Evolutionary conservation across 2,113 vertebrate genomes (phyloP).

Genomic region (Aviceda subcristata): DNA sequence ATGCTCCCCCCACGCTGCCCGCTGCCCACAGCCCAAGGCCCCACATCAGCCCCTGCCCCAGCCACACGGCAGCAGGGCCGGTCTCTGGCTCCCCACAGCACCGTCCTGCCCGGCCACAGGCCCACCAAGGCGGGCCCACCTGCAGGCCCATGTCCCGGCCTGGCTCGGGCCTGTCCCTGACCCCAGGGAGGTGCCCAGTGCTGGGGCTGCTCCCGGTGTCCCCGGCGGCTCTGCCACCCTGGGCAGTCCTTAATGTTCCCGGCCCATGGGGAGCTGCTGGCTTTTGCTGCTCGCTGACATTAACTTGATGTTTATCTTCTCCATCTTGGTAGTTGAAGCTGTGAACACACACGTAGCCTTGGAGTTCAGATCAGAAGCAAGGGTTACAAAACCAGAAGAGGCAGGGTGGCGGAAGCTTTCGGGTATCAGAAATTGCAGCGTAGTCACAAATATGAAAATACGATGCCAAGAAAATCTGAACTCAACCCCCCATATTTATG

Average conservation of each 20-base stretch:
- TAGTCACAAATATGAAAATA: neutral
- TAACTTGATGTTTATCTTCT: neutral
- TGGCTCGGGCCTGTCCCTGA: neutral
- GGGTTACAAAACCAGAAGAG: neutral
- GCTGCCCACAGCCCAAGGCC: neutral
- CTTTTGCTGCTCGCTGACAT: neutral
- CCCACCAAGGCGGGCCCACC: neutral
- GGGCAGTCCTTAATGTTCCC: neutral
- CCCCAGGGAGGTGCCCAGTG: neutral
- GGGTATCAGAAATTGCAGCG: neutral
- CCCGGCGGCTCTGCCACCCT: neutral
- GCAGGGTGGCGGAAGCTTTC: neutral
- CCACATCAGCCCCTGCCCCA: neutral
- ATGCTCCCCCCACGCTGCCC: neutral
- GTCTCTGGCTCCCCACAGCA: neutral
- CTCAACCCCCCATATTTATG: neutral
- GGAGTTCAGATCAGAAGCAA: neutral
- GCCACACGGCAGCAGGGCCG: fast-evolving
- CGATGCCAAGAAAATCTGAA: neutral
- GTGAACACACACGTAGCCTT: fast-evolving
- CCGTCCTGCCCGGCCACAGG: neutral
- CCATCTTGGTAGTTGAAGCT: neutral
- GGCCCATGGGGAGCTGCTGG: too few relatives aligned
- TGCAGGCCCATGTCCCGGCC: fast-evolving
- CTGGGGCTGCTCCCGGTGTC: neutral